These are phyloP conservation scores for Silurus meridionalis DNA, from an alignment of 2,113 vertebrate species.

Conservation along the genomic window DNA sequence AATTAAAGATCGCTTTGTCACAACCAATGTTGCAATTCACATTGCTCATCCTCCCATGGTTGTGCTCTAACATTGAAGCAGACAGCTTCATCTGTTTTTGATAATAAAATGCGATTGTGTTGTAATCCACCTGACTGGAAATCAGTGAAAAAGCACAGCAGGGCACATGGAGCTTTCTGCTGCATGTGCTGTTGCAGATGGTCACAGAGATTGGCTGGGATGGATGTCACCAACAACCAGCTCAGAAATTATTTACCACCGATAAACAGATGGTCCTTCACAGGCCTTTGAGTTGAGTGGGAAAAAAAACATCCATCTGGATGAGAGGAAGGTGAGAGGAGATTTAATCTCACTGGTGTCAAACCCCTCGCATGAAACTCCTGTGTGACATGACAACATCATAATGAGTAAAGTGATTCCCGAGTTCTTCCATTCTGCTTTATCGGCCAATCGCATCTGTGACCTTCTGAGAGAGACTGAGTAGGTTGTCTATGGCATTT, in stretches of 20 bases:
- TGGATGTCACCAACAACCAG: conserved; percentile 58
- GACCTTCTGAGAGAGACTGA: conserved; percentile 43
- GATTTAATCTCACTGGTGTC: conserved; percentile 63
- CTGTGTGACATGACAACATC: conserved; percentile 67
- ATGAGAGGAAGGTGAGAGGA: conserved; percentile 61
- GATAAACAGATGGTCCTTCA: conserved; percentile 68
- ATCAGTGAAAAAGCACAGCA: conserved; percentile 33
- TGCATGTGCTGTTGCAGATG: conserved; percentile 60
- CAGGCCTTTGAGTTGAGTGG: conserved; percentile 59
- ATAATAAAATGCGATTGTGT: conserved; percentile 44
- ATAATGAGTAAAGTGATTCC: conserved; percentile 70
- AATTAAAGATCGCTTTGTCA: neutral
- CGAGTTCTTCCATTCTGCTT: conserved; percentile 60
- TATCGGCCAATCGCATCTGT: conserved; percentile 62
- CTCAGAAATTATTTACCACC: conserved; percentile 60
- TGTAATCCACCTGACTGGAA: conserved; percentile 32
- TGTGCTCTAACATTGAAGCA: conserved; percentile 13
- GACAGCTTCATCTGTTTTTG: conserved; percentile 39
- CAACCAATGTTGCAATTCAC: conserved; percentile 2
- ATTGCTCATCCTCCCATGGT: neutral
- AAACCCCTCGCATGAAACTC: conserved; percentile 58
- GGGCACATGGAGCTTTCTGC: conserved; percentile 25
- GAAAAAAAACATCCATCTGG: conserved; percentile 64
- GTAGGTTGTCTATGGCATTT: conserved; percentile 18
- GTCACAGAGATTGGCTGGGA: conserved; percentile 57